phyloP scores from a whole-genome alignment of 2,113 vertebrate species.

The Mola mola region DNA sequence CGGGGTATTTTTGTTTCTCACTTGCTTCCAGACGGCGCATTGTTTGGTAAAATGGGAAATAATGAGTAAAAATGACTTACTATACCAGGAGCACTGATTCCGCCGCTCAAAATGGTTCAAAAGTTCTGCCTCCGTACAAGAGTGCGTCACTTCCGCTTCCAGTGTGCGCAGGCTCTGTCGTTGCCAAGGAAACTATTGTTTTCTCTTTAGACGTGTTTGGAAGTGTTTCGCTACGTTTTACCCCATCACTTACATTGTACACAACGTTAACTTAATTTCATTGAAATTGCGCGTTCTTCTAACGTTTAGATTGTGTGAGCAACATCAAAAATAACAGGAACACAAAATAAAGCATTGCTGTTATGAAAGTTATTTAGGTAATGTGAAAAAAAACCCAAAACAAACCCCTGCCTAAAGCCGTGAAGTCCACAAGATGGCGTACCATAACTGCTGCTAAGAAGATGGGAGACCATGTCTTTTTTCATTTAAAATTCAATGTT shows the following conservation, averaged over 20 bases:
- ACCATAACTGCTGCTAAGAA: too few relatives aligned
- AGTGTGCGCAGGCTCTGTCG: conserved; percentile 18
- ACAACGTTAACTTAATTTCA: too few relatives aligned
- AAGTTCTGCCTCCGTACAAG: conserved; percentile 48
- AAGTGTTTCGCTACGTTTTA: too few relatives aligned
- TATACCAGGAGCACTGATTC: conserved; percentile 3
- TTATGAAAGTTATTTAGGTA: not conserved
- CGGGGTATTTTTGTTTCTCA: fast-evolving
- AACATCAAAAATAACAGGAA: too few relatives aligned
- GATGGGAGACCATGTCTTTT: too few relatives aligned
- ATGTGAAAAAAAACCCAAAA: not conserved
- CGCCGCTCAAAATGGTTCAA: conserved; percentile 72
- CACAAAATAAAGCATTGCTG: not conserved
- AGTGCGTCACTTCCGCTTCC: conserved; percentile 73
- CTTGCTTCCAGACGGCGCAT: too few relatives aligned
- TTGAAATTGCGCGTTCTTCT: too few relatives aligned
- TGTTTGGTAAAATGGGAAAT: too few relatives aligned
- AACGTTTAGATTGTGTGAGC: not conserved
- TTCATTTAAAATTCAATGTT: too few relatives aligned
- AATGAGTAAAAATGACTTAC: not conserved
- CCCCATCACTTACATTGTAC: too few relatives aligned
- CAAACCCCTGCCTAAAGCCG: not conserved
- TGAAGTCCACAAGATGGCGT: conserved; percentile 60
- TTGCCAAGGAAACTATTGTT: conserved; percentile 60
- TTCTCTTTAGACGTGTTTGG: too few relatives aligned